Percentiles rank a stretch among this genome's conserved stretches.
These are phyloP conservation scores for Drosophila pseudoananassae DNA, from an alignment of 1,140 invertebrate species.

Conservation along the genomic window DNA sequence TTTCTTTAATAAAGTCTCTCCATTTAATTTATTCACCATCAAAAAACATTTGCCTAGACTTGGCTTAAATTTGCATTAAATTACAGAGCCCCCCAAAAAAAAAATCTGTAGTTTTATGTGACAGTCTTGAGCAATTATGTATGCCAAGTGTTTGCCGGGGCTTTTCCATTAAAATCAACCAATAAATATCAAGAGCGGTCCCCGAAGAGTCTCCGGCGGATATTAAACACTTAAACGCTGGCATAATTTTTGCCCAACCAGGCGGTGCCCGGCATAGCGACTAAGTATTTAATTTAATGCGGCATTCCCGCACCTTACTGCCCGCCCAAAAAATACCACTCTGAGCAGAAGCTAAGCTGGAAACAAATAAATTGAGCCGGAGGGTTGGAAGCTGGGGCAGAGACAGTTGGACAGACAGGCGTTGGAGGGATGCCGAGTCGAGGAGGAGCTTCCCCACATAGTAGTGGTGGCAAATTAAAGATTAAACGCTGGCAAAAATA, in stretches of 20 bases:
- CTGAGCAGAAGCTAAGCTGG: slow-evolving; percentile 57
- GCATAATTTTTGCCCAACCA: slow-evolving; percentile 69
- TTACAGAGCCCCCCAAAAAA: slow-evolving; percentile 11
- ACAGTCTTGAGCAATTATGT: slow-evolving; percentile 46
- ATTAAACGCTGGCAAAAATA: slow-evolving; percentile 77
- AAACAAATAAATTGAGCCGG: slow-evolving; percentile 69
- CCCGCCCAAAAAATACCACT: slow-evolving; percentile 1
- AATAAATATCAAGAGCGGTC: slow-evolving; percentile 65
- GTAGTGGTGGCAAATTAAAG: slow-evolving; percentile 75
- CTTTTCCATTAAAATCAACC: slow-evolving; percentile 73
- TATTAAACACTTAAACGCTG: slow-evolving; percentile 79
- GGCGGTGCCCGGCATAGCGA: slow-evolving; percentile 17
- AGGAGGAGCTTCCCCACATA: slow-evolving; percentile 9
- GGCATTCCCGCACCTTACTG: slow-evolving; percentile 38
- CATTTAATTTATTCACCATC: slow-evolving; percentile 23
- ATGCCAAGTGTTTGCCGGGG: slow-evolving; percentile 34
- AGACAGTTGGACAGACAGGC: slow-evolving; percentile 65
- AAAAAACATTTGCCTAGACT: slow-evolving; percentile 29
- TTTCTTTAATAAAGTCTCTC: neutral
- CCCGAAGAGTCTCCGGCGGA: slow-evolving; percentile 54
- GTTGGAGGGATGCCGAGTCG: neutral
- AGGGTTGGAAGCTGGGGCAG: neutral
- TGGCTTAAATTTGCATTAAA: slow-evolving; percentile 43
- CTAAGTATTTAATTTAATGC: slow-evolving; percentile 80
- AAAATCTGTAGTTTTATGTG: slow-evolving; percentile 50